Conservation (phyloP, 2,113 vertebrate species). For the Melanostigma gelatinosum region DNA sequence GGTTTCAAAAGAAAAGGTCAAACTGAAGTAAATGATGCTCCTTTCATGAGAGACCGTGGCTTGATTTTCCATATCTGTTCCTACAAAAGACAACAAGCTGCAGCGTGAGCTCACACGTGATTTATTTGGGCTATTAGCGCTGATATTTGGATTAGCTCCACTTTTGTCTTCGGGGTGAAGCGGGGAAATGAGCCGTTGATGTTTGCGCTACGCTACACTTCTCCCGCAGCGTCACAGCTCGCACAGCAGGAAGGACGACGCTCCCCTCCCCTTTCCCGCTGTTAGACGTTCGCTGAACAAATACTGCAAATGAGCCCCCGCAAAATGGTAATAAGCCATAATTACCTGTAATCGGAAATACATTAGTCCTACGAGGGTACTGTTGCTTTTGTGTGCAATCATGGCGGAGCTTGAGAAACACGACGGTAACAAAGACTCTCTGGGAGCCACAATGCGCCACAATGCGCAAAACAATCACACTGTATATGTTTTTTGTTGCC, state of each 20-base stretch:
- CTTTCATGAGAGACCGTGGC: constrained; percentile 33
- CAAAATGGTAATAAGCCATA: constrained; percentile 72
- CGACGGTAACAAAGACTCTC: constrained; percentile 21
- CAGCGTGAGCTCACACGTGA: constrained; percentile 53
- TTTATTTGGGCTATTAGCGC: constrained; percentile 72
- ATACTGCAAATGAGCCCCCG: constrained; percentile 68
- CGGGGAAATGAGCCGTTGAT: constrained; percentile 68
- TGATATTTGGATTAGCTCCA: constrained; percentile 72
- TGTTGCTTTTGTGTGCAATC: constrained; percentile 71
- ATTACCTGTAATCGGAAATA: constrained; percentile 77
- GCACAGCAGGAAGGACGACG: constrained; percentile 58
- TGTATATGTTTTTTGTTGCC: not conserved
- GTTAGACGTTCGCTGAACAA: constrained; percentile 62
- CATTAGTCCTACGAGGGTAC: constrained; percentile 69
- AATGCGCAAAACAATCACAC: not conserved
- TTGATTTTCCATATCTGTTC: constrained; percentile 55
- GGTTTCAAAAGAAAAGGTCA: constrained; percentile 27
- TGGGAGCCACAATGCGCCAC: too few species aligned
- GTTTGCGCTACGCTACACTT: constrained; percentile 65
- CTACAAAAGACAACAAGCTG: constrained; percentile 61
- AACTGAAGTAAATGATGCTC: constrained; percentile 10
- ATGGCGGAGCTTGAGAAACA: constrained; percentile 40
- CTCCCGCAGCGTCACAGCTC: constrained; percentile 59
- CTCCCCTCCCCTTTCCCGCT: constrained; percentile 50
- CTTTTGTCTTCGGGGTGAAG: constrained; percentile 67